A percentile compares a stretch with the other conserved stretches of the same genome.
Conservation (phyloP, 1,140 invertebrate species). For the Anadara kagoshimensis region DNA sequence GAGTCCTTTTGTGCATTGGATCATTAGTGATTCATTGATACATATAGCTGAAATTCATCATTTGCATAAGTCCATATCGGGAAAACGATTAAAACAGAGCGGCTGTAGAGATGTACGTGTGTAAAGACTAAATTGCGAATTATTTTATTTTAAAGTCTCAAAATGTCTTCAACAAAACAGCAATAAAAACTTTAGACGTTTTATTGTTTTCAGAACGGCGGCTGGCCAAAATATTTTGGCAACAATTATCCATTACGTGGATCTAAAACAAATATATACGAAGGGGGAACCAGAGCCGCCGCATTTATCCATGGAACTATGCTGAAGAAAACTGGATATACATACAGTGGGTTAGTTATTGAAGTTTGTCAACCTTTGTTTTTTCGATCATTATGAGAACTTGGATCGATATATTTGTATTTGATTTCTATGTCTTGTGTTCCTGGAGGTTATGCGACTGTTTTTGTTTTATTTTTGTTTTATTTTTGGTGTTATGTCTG, state of each 20-base stretch:
- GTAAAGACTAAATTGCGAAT: background rate
- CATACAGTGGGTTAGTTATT: constrained; percentile 41
- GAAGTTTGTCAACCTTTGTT: background rate
- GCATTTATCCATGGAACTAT: constrained; percentile 49
- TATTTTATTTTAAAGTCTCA: background rate
- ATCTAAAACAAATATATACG: constrained; percentile 58
- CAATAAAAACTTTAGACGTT: no score
- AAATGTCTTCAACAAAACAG: background rate
- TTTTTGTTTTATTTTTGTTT: no score
- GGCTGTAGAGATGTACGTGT: background rate
- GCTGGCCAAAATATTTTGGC: constrained; percentile 51
- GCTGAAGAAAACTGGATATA: constrained; percentile 31
- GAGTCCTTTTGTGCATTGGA: no score
- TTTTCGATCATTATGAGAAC: no score
- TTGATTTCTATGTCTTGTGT: no score
- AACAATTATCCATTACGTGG: constrained; percentile 62
- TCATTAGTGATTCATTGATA: no score
- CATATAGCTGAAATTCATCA: no score
- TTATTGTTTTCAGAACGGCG: constrained; percentile 66
- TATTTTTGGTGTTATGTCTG: no score
- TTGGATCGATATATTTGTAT: no score
- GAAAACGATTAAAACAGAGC: background rate
- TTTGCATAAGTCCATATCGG: no score
- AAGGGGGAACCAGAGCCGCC: constrained; percentile 58
- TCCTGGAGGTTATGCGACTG: no score